Conservation (phyloP, 2,888 invertebrate species). For the Brachylomia viminalis region DNA sequence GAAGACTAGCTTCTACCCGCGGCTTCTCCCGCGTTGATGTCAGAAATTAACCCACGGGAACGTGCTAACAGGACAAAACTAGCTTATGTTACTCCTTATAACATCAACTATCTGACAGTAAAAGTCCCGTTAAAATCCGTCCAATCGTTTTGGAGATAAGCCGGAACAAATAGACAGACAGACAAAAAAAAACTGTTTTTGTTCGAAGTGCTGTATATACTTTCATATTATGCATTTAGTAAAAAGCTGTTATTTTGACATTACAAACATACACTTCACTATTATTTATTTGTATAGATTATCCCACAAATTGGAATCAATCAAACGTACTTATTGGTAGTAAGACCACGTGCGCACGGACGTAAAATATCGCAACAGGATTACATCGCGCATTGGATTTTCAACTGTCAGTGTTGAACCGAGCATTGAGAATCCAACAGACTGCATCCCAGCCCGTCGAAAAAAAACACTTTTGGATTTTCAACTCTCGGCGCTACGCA, state of each 20-base stretch:
- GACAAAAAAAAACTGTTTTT: background rate
- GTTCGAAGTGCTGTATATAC: background rate
- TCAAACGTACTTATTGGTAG: conserved; percentile 9
- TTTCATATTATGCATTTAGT: background rate
- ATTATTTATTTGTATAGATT: background rate
- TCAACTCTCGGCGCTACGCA: too few relatives aligned
- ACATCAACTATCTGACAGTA: too few relatives aligned
- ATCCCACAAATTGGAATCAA: background rate
- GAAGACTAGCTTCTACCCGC: background rate
- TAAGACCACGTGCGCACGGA: too few relatives aligned
- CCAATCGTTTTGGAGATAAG: background rate
- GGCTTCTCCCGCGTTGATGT: background rate
- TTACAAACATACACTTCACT: background rate
- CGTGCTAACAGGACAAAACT: too few relatives aligned
- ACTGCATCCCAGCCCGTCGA: too few relatives aligned
- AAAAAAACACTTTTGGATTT: too few relatives aligned
- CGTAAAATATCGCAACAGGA: too few relatives aligned
- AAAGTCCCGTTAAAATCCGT: background rate
- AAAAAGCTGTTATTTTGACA: background rate
- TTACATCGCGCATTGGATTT: too few relatives aligned
- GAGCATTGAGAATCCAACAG: too few relatives aligned
- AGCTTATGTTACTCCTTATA: too few relatives aligned
- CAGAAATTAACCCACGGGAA: too few relatives aligned
- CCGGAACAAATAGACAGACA: background rate
- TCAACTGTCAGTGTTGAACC: too few relatives aligned